phyloP scores from a whole-genome alignment of 2,797 vertebrate species.

The Hydrolagus colliei region DNA sequence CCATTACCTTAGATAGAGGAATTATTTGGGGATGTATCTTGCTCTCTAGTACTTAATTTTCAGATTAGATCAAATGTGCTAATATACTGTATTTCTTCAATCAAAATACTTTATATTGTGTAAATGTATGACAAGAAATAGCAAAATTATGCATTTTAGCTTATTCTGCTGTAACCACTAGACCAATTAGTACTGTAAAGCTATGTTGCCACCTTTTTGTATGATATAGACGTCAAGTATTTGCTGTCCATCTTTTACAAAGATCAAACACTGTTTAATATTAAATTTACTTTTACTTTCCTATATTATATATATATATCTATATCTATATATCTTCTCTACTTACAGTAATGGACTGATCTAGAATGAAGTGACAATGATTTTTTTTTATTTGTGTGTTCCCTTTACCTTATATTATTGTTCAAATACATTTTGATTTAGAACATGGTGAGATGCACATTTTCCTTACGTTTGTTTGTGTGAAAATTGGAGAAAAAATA shows the following conservation, averaged over 20 bases:
- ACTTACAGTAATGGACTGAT: no score
- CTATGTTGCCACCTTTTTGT: conserved; percentile 1
- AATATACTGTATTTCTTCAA: conserved; percentile 2
- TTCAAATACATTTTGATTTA: no score
- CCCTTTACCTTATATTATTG: no score
- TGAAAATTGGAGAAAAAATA: no score
- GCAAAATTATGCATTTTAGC: conserved; percentile 2
- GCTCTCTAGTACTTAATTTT: neutral
- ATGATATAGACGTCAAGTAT: neutral
- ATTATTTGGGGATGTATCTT: no score
- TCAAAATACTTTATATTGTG: conserved; percentile 15
- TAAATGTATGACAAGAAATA: conserved; percentile 11
- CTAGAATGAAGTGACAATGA: no score
- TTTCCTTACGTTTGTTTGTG: no score
- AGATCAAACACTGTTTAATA: neutral
- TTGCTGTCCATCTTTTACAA: conserved; percentile 2
- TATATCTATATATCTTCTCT: no score
- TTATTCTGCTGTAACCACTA: neutral
- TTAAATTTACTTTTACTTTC: neutral
- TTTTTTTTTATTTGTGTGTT: no score
- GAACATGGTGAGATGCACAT: no score
- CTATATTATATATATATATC: no score
- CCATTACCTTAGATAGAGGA: neutral
- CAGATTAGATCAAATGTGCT: neutral
- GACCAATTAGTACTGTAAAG: neutral